Conservation (phyloP, 2,113 vertebrate species). For the Bettongia penicillata region DNA sequence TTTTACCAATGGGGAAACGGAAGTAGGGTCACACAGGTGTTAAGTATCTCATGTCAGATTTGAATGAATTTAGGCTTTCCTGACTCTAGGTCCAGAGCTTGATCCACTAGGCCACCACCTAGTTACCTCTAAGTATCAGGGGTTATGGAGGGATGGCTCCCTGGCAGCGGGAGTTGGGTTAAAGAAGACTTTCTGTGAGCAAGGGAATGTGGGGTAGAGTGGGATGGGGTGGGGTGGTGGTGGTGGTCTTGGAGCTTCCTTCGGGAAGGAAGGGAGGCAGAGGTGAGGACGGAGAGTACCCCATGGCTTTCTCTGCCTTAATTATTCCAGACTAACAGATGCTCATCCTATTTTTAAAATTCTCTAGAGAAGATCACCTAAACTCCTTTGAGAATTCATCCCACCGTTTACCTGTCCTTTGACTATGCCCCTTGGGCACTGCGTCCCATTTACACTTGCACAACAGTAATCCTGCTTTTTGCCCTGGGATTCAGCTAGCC, state of each 20-base stretch:
- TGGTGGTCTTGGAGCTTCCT: neutral
- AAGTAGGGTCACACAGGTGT: neutral
- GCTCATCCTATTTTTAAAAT: neutral
- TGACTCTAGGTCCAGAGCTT: neutral
- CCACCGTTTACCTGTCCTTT: neutral
- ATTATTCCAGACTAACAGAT: neutral
- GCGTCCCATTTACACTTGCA: conserved; percentile 34
- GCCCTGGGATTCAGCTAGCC: conserved; percentile 44
- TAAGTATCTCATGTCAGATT: neutral
- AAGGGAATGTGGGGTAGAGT: no score
- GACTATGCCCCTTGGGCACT: neutral
- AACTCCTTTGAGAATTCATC: neutral
- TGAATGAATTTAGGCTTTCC: neutral
- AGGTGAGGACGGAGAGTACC: neutral
- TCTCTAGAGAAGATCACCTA: neutral
- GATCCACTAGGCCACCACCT: neutral
- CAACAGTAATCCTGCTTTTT: conserved; percentile 35
- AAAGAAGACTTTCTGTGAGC: neutral
- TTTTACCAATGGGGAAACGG: neutral
- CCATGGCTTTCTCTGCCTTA: no score
- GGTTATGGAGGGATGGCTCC: neutral
- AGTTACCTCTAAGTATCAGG: neutral
- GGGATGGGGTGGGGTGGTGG: no score
- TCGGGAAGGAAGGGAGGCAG: neutral
- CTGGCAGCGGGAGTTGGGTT: neutral